Evolutionary conservation across 2,888 invertebrate genomes (phyloP), one percentile per base, ranked within the genome.

Genomic region (Ellobium chinense): DNA sequence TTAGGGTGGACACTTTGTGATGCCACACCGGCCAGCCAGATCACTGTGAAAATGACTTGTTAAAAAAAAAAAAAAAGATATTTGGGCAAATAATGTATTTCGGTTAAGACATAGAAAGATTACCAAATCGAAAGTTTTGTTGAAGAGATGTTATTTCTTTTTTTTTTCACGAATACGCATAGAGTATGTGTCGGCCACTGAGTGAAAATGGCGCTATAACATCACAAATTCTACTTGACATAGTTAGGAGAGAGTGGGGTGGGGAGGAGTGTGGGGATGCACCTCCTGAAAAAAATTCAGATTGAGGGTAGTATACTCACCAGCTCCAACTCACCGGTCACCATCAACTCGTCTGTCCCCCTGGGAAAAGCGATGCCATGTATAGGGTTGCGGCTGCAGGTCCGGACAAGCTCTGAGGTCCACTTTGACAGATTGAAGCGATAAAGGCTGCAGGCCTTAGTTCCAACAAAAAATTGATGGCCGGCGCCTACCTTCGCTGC

Each of bases 401-500:
- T 78, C 21, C 78, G 63, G 34, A 72, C 65, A 3, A 78, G 78
- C 27, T 78, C 70, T 36, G 78, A 62, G 5, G 34, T 54, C 78
- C 78, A 78, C 24, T 54, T 60, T 18, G 36, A 63, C 70, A 78
- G 34, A 54, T 46, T 54, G 54, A 78, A 65, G 7, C 65, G 29
- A 56, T 78, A 78, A 5, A 78, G 63, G 14, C 68, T 70, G 36
- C 72, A 65, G 37, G 54, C 58, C 37, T 72, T 65, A 1, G 65
- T 72, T 24, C 78, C 78, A 9, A 78, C 54, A 27, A 46, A 78
- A 37, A 78, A 78, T 9, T 62, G 54, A 7, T 78, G 27, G 0
- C 78, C 78, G 31, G 46, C 78, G 18, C 78, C 78, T 1, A 78
- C 29, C 29, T 78, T 78, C 27, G 78, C 77, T 77, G 77, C n/a